These are phyloP conservation scores for Seriola quinqueradiata DNA, from an alignment of 2,113 vertebrate genomes.

Conservation along the genomic window DNA sequence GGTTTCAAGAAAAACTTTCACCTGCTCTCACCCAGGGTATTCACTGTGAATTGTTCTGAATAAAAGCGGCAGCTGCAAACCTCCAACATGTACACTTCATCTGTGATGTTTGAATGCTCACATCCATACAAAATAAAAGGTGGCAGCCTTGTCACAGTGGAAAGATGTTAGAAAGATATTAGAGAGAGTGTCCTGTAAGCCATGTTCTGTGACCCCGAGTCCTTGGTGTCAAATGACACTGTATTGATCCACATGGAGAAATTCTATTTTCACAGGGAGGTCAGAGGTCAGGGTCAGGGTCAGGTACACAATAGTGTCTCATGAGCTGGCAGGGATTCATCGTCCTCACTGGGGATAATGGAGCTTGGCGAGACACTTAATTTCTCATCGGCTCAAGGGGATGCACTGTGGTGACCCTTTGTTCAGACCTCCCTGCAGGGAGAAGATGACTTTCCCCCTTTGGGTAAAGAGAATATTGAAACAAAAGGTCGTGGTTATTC, in stretches of 20 bases:
- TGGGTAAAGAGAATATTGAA: not conserved
- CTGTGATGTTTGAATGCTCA: not conserved
- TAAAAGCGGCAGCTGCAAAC: not conserved
- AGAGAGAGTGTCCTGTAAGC: not conserved
- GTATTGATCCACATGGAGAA: constrained; percentile 21
- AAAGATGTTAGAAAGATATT: not conserved
- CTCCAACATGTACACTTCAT: not conserved
- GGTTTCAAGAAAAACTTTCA: constrained; percentile 9
- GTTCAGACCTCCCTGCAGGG: not conserved
- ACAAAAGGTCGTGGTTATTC: not conserved
- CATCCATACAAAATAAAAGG: not conserved
- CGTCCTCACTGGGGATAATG: constrained; percentile 1
- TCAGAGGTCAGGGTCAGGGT: constrained; percentile 61
- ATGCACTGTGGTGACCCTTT: not conserved
- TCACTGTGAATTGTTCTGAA: not conserved
- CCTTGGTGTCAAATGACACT: constrained; percentile 34
- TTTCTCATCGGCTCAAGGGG: constrained; percentile 7
- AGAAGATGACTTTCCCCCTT: not conserved
- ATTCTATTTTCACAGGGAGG: constrained; percentile 20
- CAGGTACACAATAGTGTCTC: constrained; percentile 12
- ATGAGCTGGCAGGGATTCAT: constrained; percentile 20
- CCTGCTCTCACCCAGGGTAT: not conserved
- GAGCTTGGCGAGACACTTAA: not conserved
- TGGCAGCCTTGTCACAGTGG: fast-evolving
- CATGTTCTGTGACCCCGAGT: not conserved